A percentile compares a stretch with the other conserved stretches of the same genome.
These are phyloP conservation scores for Isaurus tuberculatus DNA, from an alignment of 92 coral and sea anemone genomes.

Conservation along the genomic window DNA sequence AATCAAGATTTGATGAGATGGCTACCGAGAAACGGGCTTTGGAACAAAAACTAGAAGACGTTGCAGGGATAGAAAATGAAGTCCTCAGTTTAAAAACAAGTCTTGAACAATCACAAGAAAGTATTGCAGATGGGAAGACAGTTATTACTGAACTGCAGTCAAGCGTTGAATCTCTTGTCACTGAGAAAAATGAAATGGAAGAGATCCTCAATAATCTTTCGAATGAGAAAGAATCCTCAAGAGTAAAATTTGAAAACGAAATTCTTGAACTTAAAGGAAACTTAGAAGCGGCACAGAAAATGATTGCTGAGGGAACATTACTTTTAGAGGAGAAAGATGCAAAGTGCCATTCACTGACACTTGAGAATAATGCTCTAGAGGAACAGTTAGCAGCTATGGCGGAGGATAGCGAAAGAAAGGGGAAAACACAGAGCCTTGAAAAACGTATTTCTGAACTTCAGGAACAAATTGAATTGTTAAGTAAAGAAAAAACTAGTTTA, in stretches of 20 bases:
- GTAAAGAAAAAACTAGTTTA: background rate
- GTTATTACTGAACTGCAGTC: background rate
- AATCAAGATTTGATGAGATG: background rate
- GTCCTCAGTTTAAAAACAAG: background rate
- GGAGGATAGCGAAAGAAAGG: background rate
- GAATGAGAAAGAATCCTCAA: background rate
- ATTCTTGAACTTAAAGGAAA: background rate
- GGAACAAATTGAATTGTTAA: background rate
- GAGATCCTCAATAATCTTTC: background rate
- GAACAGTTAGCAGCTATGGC: background rate
- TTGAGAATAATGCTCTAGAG: background rate
- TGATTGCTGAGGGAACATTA: conserved; percentile 5
- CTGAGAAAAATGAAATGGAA: conserved; percentile 5
- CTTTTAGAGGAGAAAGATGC: background rate
- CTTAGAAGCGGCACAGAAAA: conserved; percentile 6
- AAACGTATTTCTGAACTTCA: background rate
- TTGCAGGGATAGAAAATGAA: background rate
- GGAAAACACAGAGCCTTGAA: background rate
- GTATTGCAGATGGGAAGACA: background rate
- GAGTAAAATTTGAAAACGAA: background rate
- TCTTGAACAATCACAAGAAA: conserved; percentile 2
- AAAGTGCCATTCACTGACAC: background rate
- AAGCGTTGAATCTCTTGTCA: background rate
- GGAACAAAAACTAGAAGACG: background rate
- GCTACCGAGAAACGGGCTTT: background rate